phyloP scores from a whole-genome alignment of 2,797 vertebrate species.

The Synaphobranchus kaupii region DNA sequence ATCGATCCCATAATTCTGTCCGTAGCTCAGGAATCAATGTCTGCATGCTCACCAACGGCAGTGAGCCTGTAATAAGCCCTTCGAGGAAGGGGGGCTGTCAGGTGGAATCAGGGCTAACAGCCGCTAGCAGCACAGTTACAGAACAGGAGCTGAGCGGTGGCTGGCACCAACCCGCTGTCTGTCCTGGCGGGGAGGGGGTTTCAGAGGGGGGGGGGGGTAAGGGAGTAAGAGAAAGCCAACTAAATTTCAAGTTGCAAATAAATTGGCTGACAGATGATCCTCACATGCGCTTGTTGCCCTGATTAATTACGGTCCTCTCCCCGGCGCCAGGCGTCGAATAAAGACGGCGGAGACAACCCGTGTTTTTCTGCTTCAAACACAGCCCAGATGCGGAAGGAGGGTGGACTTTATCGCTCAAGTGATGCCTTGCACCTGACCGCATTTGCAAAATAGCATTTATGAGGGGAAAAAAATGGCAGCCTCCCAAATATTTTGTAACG shows the following conservation, averaged over 20 bases:
- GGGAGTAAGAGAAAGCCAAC: neutral
- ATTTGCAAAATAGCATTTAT: neutral
- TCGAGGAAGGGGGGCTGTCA: neutral
- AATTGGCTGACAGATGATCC: neutral
- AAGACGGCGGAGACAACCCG: neutral
- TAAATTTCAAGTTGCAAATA: conserved; percentile 6
- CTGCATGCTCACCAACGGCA: neutral
- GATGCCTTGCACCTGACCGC: too few species aligned
- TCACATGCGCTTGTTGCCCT: neutral
- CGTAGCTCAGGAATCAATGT: conserved; percentile 19
- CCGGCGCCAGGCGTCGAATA: neutral
- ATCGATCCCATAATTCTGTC: conserved; percentile 23
- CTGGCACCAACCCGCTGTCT: neutral
- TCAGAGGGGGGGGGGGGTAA: neutral
- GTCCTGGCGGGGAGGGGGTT: neutral
- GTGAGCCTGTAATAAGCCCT: neutral
- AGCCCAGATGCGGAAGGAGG: neutral
- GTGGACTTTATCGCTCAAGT: neutral
- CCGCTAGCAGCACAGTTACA: neutral
- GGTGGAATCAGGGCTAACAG: conserved; percentile 26
- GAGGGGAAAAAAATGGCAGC: neutral
- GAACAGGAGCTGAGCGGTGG: neutral
- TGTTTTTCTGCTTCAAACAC: neutral
- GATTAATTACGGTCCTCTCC: conserved; percentile 8
- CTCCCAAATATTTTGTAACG: neutral